These are phyloP conservation scores for Stegana nigrithorax DNA, from an alignment of 2,888 invertebrate genomes.

Conservation along the genomic window DNA sequence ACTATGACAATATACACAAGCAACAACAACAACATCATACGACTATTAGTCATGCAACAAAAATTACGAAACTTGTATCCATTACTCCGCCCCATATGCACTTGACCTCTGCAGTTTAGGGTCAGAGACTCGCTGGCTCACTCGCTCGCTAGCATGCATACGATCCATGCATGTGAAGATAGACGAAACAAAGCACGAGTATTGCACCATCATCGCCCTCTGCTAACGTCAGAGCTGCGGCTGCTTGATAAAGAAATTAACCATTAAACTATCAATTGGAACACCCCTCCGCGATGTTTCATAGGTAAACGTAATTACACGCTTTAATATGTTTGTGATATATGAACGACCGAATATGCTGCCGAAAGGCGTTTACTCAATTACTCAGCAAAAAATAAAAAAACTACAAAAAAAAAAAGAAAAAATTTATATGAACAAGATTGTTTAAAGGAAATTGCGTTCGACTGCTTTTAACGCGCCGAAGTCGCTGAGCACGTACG, in stretches of 20 bases:
- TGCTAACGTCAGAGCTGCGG: too few relatives aligned
- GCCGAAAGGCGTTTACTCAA: background rate
- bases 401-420: background rate
- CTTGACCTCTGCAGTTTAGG: slow-evolving; percentile 37
- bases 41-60: slow-evolving; percentile 17
- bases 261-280: background rate
- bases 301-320: slow-evolving; percentile 48
- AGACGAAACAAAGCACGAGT: background rate
- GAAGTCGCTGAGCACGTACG: too few relatives aligned
- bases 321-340: slow-evolving; percentile 45
- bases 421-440: background rate
- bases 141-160: too few relatives aligned
- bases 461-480: background rate
- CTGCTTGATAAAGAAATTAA: slow-evolving; percentile 6
- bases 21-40: slow-evolving; percentile 3
- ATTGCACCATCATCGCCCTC: background rate
- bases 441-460: background rate
- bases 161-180: background rate
- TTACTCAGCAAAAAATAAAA: slow-evolving; percentile 45
- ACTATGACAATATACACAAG: slow-evolving; percentile 29
- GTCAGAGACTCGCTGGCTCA: background rate
- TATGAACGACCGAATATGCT: background rate
- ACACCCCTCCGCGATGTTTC: background rate
- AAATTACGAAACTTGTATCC: slow-evolving; percentile 7
- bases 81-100: slow-evolving; percentile 27